Evolutionary conservation across 23 tunicate species (phyloP).

Genomic region (Oikopleura vanhoeffeni): DNA sequence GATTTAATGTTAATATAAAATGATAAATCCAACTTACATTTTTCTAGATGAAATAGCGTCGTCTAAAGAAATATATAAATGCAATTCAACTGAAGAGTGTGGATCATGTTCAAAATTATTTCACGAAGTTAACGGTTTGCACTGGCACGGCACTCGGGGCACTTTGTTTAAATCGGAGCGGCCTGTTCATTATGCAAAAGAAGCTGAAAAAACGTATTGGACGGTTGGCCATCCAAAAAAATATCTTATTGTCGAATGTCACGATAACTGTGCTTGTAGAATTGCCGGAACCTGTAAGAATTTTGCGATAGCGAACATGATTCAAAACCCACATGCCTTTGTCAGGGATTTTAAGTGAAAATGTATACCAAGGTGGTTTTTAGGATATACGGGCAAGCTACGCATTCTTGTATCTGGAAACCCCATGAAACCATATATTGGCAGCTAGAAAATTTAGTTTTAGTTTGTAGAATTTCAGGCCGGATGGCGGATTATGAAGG

Average conservation of each 20-base stretch:
- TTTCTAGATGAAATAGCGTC: neutral
- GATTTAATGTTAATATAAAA: neutral
- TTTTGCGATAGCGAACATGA: neutral
- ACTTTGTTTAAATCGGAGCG: neutral
- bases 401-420: no score
- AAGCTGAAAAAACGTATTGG: neutral
- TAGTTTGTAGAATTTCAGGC: no score
- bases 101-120: neutral
- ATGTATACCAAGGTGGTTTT: no score
- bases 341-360: no score
- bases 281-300: neutral
- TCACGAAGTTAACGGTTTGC: neutral
- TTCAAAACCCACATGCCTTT: neutral
- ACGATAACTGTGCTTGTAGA: neutral
- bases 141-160: neutral
- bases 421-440: no score
- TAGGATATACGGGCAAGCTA: no score
- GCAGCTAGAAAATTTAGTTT: no score
- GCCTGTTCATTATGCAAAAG: neutral
- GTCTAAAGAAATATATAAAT: neutral
- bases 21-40: neutral
- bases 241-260: neutral
- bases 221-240: neutral
- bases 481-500: no score
- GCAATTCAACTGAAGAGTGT: conserved; percentile 3